Base-by-base conservation (phyloP, 2,797 vertebrate species). In the Selene dorsalis region DNA sequence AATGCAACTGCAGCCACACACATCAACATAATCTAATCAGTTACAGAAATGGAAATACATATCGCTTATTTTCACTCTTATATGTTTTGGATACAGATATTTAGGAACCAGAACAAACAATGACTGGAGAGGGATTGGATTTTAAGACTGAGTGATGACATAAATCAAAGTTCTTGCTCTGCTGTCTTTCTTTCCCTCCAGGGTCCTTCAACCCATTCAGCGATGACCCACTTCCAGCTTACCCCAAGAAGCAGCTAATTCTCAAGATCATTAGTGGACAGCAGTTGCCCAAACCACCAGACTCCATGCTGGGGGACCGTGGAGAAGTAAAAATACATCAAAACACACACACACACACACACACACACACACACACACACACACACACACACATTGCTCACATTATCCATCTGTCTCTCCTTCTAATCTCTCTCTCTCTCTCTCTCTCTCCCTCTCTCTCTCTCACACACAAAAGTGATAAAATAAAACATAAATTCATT, bases 241-340 rank as follows among this genome's bases (percentile, higher is more conserved):
- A 95, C 83, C 97, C 97, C 69, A 99, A 99, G 93, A 99, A 99
- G 81, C 98, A 99, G 86, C 95, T 99, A 57, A 92, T 98, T 76
- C 94, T 99, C 83, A 99, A 99, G 94, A 95, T 99, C 92, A 98
- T 99, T 91, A 99, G 98, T 73, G 98, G 98, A 50, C 98, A 99
- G 76, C 98, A 99, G 85, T 94, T 99, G 52, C 98, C 98, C 48
- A 99, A 99, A 89, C 98, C 98, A 67, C 98, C 98, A 24, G 97
- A 99, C 90, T 99, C 98, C 3, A 96, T 99, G 98, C 91, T 99
- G 80, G 98, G 98, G 65, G 98, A 99, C 92, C 95, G 98, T 79
- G 97, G 98, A 81, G 98, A 99, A 97, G 98, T 99, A 90, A 56
- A 73, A 69, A 80, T 45, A 70, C 69, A 77, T n/a, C 26, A 74